Conservation (phyloP, 2,888 invertebrate genomes). For the Agrochola macilenta region DNA sequence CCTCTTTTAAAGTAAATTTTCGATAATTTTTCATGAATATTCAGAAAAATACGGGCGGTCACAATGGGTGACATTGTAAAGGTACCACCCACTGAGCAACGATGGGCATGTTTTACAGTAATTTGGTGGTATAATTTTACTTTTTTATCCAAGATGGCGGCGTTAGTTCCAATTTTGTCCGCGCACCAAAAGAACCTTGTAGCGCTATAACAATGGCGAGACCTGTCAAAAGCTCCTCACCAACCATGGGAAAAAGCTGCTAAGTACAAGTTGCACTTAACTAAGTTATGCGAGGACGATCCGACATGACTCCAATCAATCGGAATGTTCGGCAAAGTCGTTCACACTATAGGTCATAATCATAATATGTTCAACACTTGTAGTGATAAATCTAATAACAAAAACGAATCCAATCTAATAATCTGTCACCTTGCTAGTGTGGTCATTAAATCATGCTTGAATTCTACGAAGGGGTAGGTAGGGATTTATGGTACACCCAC, state of each 20-base stretch:
- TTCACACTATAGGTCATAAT: conserved; percentile 30
- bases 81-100: too few relatives aligned
- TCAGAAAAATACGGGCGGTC: too few relatives aligned
- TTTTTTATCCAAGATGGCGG: background rate
- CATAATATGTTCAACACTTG: background rate
- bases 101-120: too few relatives aligned
- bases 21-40: too few relatives aligned
- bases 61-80: too few relatives aligned
- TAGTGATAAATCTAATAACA: too few relatives aligned
- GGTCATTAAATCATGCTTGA: background rate
- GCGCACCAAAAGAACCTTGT: background rate
- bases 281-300: conserved; percentile 33
- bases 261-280: conserved; percentile 1
- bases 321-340: conserved; percentile 32
- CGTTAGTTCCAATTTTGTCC: background rate
- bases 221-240: conserved; percentile 18
- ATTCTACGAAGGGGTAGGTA: background rate
- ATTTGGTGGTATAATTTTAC: too few relatives aligned
- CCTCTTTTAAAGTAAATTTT: too few relatives aligned
- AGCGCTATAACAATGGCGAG: background rate
- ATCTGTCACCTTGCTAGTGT: background rate
- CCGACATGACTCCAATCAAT: conserved; percentile 11
- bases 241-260: background rate
- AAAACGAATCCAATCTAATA: too few relatives aligned
- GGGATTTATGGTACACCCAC: background rate